Evolutionary conservation across 2,888 invertebrate species (phyloP).

Genomic region (Ichneumoninae sp.): DNA sequence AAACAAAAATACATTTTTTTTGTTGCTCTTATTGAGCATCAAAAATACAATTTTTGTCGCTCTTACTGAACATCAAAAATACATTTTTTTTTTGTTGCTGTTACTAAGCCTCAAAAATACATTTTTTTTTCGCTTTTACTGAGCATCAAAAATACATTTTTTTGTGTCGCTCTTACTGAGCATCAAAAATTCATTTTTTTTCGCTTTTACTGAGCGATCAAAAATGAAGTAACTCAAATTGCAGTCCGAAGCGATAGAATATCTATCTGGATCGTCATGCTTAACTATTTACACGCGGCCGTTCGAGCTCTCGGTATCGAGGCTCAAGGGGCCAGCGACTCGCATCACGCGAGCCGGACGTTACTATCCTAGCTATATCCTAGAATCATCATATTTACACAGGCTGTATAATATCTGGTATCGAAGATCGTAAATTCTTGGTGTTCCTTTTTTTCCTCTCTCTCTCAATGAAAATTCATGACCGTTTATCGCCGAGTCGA

Average conservation of each 20-base stretch:
- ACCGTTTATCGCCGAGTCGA: background rate
- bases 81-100: too few species aligned
- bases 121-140: too few species aligned
- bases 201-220: background rate
- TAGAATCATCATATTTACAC: background rate
- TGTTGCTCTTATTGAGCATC: too few species aligned
- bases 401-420: background rate
- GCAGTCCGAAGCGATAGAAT: background rate
- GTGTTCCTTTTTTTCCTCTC: background rate
- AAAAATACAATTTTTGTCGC: too few species aligned
- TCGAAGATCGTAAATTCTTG: background rate
- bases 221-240: background rate
- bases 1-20: too few species aligned
- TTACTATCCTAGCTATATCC: background rate
- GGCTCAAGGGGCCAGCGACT: background rate
- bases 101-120: too few species aligned
- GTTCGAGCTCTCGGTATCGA: background rate
- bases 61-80: too few species aligned
- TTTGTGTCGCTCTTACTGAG: too few species aligned
- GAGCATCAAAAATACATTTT: too few species aligned
- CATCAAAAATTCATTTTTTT: too few species aligned
- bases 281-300: background rate
- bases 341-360: background rate
- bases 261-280: background rate
- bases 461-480: slow-evolving; percentile 26